These are phyloP conservation scores for Leptobrachium leishanense DNA, from an alignment of 2,113 vertebrate species.

Conservation along the genomic window DNA sequence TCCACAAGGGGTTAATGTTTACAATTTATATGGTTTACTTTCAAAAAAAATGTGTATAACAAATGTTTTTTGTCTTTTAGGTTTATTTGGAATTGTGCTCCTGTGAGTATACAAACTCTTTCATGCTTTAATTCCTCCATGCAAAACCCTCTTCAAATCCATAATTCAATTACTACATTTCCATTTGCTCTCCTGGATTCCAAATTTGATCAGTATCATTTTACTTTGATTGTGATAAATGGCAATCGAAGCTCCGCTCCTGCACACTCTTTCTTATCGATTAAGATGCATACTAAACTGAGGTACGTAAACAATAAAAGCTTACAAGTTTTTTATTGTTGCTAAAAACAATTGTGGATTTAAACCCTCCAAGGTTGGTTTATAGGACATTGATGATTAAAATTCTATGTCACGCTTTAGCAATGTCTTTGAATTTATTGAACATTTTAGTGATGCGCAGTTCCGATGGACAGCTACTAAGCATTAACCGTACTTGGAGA, in stretches of 20 bases:
- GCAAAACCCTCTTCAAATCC: not conserved
- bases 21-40: too few species aligned
- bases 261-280: not conserved
- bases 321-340: too few species aligned
- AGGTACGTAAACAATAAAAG: not conserved
- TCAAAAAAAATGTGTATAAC: too few species aligned
- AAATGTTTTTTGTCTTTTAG: not conserved
- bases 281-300: not conserved
- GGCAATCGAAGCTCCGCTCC: not conserved
- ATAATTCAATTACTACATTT: not conserved
- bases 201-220: not conserved
- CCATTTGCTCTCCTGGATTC: not conserved
- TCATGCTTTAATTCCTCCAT: not conserved
- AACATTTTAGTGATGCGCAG: too few species aligned
- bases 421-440: too few species aligned
- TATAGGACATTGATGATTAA: too few species aligned
- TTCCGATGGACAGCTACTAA: too few species aligned
- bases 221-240: not conserved
- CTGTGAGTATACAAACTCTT: not conserved
- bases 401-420: too few species aligned
- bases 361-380: too few species aligned
- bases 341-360: too few species aligned
- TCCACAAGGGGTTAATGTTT: too few species aligned
- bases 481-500: too few species aligned
- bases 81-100: not conserved